Conservation (phyloP, 2,113 vertebrate species). For the Ochotona curzoniae region DNA sequence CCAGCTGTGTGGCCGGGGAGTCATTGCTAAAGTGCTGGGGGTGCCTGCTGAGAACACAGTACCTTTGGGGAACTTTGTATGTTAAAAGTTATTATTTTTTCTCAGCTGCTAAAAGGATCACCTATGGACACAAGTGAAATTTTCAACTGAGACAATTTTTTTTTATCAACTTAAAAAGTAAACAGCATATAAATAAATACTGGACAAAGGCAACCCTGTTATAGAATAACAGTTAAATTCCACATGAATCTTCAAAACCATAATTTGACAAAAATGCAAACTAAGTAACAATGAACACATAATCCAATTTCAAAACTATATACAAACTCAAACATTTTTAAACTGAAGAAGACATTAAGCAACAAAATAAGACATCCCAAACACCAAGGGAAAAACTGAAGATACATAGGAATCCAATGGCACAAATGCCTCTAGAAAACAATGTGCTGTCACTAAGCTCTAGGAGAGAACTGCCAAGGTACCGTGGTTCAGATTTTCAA, state of each 20-base stretch:
- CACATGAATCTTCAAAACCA: constrained; percentile 84
- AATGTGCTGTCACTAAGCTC: constrained; percentile 67
- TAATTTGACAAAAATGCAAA: constrained; percentile 82
- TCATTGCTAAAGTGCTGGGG: constrained; percentile 80
- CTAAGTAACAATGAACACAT: constrained; percentile 76
- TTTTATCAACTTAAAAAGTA: constrained; percentile 81
- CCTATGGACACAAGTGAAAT: constrained; percentile 80
- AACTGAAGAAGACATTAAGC: constrained; percentile 75
- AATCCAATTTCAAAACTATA: constrained; percentile 84
- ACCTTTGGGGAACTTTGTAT: constrained; percentile 74
- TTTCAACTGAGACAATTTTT: constrained; percentile 70
- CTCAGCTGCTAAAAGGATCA: constrained; percentile 79
- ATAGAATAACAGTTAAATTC: constrained; percentile 78
- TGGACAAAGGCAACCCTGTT: constrained; percentile 83
- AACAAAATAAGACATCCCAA: constrained; percentile 79
- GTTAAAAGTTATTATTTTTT: constrained; percentile 55
- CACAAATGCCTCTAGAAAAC: constrained; percentile 80
- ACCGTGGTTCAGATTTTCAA: constrained; percentile 71
- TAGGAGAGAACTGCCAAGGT: constrained; percentile 65
- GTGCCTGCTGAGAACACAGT: constrained; percentile 61
- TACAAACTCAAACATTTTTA: constrained; percentile 83
- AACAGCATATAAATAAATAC: constrained; percentile 83
- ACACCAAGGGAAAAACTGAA: constrained; percentile 76
- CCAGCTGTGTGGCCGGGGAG: constrained; percentile 53
- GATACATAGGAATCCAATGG: constrained; percentile 75